Evolutionary conservation across 2,113 vertebrate species (phyloP), one percentile per base, ranked within the genome.

Genomic region (Callipepla californica): DNA sequence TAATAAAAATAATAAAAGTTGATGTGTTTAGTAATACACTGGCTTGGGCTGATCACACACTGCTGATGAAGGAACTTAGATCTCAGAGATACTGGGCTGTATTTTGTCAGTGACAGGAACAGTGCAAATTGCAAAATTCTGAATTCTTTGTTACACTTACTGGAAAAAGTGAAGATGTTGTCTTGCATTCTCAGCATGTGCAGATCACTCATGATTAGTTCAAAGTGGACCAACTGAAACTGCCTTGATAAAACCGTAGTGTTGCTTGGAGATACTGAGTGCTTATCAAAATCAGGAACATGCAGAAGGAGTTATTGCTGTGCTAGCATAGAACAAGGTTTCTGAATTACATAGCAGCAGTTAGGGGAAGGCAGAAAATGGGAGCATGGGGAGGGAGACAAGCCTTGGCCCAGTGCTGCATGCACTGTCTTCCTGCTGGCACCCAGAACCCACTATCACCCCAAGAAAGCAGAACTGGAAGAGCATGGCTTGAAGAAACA

Each of bases 401-500:
- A 47, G 8, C 15, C 34, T 90, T 19, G 75, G 26, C 40, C 7
- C n/a, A 26, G 3, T 0, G 2, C 12, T 36, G 51, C 7, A 0
- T 1, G 20, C 0, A 0, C 15, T 0, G 0, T 9, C 26, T 26
- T 48, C 6, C 34, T 1, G 1, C 51, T 61, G 57, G 30, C 59
- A 70, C 6, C n/a, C 8, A 3, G 82, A 80, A 63, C 22, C 32
- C 5, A 2, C 34, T 44, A 11, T 72, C 1, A 0, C n/a, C 21
- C 28, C 5, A 0, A 3, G 32, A 26, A 68, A 74, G 19, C 7
- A 0, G 2, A 75, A 55, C 59, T 63, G 53, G 36, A 53, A 58
- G 73, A 61, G 16, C 30, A n/a, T 13, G 38, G 26, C 16, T 90
- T 19, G 51, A 68, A 40, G 68, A 40, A 79, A 93, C 72, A 81